A percentile compares a stretch with the other conserved stretches of the same genome.
These are phyloP conservation scores for Typhlichthys subterraneus DNA, from an alignment of 2,797 vertebrate genomes.

Conservation along the genomic window DNA sequence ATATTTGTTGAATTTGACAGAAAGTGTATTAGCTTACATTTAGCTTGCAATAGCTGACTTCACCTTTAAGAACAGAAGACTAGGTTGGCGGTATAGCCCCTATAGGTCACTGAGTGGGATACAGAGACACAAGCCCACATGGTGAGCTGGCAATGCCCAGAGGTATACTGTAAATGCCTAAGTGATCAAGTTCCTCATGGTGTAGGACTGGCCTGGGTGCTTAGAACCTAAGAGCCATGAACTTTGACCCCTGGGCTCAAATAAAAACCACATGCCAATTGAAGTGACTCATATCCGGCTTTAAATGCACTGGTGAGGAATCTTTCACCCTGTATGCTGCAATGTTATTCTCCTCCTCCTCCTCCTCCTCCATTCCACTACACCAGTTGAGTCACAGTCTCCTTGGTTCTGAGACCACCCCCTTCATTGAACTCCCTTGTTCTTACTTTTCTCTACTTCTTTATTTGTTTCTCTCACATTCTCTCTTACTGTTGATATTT, in stretches of 20 bases:
- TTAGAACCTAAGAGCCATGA: conserved; percentile 85
- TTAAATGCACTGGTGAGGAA: conserved; percentile 82
- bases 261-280: conserved; percentile 87
- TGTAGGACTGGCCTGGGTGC: conserved; percentile 78
- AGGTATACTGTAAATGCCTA: conserved; percentile 58
- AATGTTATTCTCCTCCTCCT: conserved; percentile 56
- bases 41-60: too few relatives aligned
- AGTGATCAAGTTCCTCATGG: conserved; percentile 79
- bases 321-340: conserved; percentile 73
- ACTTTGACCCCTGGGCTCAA: conserved; percentile 84
- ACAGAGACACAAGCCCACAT: background rate
- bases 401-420: conserved; percentile 42
- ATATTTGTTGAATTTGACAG: too few relatives aligned
- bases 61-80: conserved; percentile 5
- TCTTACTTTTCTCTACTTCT: background rate
- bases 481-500: conserved; percentile 60
- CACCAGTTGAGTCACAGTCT: conserved; percentile 39
- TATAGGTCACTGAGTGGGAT: background rate
- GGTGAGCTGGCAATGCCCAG: conserved; percentile 72
- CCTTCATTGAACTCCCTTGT: conserved; percentile 4
- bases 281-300: conserved; percentile 87
- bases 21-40: too few relatives aligned
- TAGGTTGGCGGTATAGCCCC: conserved; percentile 4
- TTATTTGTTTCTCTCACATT: conserved; percentile 30
- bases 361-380: conserved; percentile 32